These are phyloP conservation scores for Trachelus stipa DNA, from an alignment of 2,888 invertebrate genomes.

Conservation along the genomic window DNA sequence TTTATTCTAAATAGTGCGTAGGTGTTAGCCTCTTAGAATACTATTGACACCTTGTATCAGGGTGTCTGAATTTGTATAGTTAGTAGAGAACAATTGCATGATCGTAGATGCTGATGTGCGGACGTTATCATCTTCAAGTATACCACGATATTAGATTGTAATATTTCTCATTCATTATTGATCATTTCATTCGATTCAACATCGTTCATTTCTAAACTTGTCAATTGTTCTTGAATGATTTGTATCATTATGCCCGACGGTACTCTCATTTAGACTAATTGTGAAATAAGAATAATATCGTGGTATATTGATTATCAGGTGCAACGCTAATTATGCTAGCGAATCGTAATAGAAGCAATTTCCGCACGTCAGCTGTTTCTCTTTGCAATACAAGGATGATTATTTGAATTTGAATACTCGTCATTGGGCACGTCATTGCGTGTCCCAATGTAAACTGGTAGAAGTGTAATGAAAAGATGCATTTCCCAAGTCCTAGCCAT, in stretches of 20 bases:
- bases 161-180: background rate
- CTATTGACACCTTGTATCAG: conserved; percentile 56
- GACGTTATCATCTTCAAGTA: background rate
- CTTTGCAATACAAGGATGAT: background rate
- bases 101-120: background rate
- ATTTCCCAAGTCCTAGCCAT: conserved; percentile 39
- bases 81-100: conserved; percentile 4
- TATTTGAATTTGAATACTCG: conserved; percentile 18
- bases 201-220: background rate
- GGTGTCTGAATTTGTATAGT: conserved; percentile 53
- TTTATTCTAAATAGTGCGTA: conserved; percentile 32
- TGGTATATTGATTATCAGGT: background rate
- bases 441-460: background rate
- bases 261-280: background rate
- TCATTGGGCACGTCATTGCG: conserved; percentile 15
- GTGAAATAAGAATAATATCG: background rate
- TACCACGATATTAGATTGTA: background rate
- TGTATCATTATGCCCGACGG: background rate
- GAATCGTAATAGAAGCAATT: background rate
- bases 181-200: background rate
- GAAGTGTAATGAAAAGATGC: background rate
- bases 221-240: background rate
- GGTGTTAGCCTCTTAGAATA: conserved; percentile 30
- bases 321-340: background rate
- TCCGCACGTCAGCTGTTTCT: background rate